phyloP scores from a whole-genome alignment of 2,797 vertebrate species.

The Hapalemur alaotrensis region DNA sequence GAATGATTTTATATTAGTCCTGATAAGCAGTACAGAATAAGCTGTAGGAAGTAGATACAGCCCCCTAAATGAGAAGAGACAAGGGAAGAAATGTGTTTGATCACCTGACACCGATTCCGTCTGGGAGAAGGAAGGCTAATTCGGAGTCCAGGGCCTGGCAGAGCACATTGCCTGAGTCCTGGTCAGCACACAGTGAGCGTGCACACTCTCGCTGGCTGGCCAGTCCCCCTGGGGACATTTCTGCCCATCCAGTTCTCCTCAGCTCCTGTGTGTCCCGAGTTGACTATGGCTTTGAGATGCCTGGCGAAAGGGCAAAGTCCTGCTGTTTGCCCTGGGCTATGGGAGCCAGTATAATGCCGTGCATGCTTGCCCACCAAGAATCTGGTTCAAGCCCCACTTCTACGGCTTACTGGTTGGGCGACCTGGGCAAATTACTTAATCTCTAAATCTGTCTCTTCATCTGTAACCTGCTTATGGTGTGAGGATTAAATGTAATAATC shows the following conservation, averaged over 20 bases:
- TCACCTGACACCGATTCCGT: constrained; percentile 51
- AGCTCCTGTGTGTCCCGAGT: fast-evolving
- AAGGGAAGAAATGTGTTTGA: constrained; percentile 64
- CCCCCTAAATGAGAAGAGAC: constrained; percentile 67
- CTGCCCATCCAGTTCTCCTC: background rate
- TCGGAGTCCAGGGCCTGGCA: constrained; percentile 16
- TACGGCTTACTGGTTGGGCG: background rate
- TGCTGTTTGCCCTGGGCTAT: background rate
- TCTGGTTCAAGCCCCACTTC: background rate
- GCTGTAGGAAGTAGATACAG: constrained; percentile 70
- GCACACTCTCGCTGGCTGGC: background rate
- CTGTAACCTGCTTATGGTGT: background rate
- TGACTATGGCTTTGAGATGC: background rate
- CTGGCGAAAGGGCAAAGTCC: background rate
- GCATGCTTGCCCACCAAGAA: background rate
- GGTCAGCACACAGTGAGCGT: background rate
- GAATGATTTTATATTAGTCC: constrained; percentile 78
- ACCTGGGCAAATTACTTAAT: background rate
- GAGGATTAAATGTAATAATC: constrained; percentile 24
- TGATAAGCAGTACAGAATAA: constrained; percentile 78
- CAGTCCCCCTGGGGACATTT: fast-evolving
- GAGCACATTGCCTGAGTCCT: background rate
- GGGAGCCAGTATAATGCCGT: background rate
- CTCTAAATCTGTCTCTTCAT: background rate
- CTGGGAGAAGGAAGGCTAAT: constrained; percentile 18